Conservation (phyloP, 53 echinoderm and acorn worm genomes). For the Stichopus horrens region DNA sequence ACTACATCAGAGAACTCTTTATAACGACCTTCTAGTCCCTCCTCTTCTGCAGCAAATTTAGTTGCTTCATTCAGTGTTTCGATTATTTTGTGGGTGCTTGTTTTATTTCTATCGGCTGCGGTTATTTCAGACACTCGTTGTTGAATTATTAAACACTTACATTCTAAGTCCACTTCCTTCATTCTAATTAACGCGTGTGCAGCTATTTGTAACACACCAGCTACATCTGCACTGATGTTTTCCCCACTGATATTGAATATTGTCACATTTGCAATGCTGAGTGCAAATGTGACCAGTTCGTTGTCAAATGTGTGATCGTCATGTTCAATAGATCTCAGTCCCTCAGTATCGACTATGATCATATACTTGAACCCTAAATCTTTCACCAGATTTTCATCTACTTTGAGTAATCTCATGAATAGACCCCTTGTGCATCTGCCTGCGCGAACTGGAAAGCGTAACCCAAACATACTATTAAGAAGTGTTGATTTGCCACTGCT, state of each 20-base stretch:
- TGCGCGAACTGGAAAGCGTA: constrained; percentile 23
- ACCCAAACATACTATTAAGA: constrained; percentile 30
- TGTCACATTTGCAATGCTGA: constrained; percentile 22
- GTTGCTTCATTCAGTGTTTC: constrained; percentile 21
- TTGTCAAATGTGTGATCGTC: constrained; percentile 17
- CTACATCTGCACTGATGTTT: constrained; percentile 1
- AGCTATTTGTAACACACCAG: constrained; percentile 14
- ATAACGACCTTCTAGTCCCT: constrained; percentile 17
- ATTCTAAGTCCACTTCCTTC: constrained; percentile 33
- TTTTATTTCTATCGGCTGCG: constrained; percentile 31
- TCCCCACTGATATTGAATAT: constrained; percentile 30
- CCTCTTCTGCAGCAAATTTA: constrained; percentile 11
- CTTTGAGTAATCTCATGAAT: not conserved
- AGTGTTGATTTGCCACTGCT: constrained; percentile 30
- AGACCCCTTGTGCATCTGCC: constrained; percentile 13
- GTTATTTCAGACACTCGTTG: constrained; percentile 29
- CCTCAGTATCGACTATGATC: constrained; percentile 28
- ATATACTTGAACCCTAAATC: constrained; percentile 1
- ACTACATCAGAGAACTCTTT: constrained; percentile 30
- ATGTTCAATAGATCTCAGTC: constrained; percentile 15
- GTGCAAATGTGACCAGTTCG: constrained; percentile 12
- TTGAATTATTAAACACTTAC: constrained; percentile 14
- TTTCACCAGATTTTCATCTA: not conserved
- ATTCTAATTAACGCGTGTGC: constrained; percentile 30
- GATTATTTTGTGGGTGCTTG: not conserved